Evolutionary conservation across 2,888 invertebrate genomes (phyloP).

Genomic region (Rhimphoctona megacephalus): DNA sequence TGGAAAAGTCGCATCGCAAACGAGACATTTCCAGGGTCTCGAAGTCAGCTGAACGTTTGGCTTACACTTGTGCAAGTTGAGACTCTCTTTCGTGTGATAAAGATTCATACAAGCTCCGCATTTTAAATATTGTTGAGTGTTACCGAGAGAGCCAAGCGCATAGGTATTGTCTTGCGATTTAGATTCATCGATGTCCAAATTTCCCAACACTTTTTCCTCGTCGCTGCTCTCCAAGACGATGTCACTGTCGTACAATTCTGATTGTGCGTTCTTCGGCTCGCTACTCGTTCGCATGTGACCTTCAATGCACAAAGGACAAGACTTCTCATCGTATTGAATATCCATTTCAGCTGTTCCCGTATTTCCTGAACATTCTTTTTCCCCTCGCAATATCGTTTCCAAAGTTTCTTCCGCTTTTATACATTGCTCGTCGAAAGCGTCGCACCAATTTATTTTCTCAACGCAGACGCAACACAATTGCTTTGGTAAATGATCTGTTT

Average conservation of each 20-base stretch:
- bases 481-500: constrained; percentile 78
- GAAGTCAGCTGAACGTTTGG: constrained; percentile 75
- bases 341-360: constrained; percentile 19
- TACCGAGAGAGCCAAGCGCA: constrained; percentile 69
- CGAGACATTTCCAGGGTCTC: constrained; percentile 74
- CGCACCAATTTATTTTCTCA: constrained; percentile 78
- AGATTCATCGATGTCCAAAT: constrained; percentile 60
- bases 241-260: constrained; percentile 74
- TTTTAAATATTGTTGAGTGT: constrained; percentile 76
- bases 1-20: constrained; percentile 74
- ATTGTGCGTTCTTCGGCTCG: not conserved
- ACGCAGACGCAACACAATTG: constrained; percentile 76
- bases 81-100: constrained; percentile 76
- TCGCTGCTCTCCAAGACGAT: constrained; percentile 78
- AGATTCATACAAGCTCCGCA: constrained; percentile 80
- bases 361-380: constrained; percentile 51
- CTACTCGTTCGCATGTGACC: constrained; percentile 72
- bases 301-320: constrained; percentile 76
- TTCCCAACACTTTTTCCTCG: constrained; percentile 73
- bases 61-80: constrained; percentile 78
- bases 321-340: constrained; percentile 56
- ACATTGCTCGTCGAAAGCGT: constrained; percentile 76
- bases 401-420: constrained; percentile 77
- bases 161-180: constrained; percentile 37
- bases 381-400: constrained; percentile 71